Evolutionary conservation across 2,113 vertebrate species (phyloP), one percentile per base, ranked within the genome.

Genomic region (Tylochromis polylepis): DNA sequence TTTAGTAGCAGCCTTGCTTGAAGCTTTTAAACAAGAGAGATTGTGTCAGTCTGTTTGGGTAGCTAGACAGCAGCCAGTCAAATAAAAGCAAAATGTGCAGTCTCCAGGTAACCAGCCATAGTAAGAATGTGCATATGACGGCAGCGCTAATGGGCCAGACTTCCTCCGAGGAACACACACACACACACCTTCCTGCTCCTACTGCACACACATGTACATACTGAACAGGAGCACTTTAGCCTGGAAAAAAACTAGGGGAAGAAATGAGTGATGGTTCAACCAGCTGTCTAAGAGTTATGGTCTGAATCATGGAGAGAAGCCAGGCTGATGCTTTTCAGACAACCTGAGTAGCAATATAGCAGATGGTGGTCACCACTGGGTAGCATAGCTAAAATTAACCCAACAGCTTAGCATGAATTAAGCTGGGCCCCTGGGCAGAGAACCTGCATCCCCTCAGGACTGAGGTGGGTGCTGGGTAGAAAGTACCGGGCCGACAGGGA

Each of bases 81-180:
- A 94, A 93, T 89, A 84, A 93, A 91, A 87, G 83, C 83, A 91
- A 82, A 85, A 89, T 86, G 78, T 89, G 93, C 67, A 51, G 89
- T 93, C 95, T 93, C 92, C 90, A 94, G 92, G 94, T 95, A 94
- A 94, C 90, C 16, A 87, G 89, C 72, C 34, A 16, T 75, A 83
- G 85, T 90, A 85, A 88, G 81, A 85, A 79, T 90, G 87, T 88
- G 75, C 79, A 79, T 79, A 85, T 82, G 89, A 90, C 83, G 87
- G 81, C 60, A 85, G 87, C 59, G 87, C 88, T 94, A 95, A 95
- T 94, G 88, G 87, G 58, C 90, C 88, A 55, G 51, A 86, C 85
- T 89, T 95, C 91, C 92, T 92, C 49, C 38, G 55, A 87, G 84
- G 88, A 88, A 80, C 70, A 91, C 75, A 83, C 27, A 59, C 77